Evolutionary conservation across 1,140 invertebrate genomes (phyloP), one percentile per base, ranked within the genome.

Genomic region (Drosophila kohkoa): DNA sequence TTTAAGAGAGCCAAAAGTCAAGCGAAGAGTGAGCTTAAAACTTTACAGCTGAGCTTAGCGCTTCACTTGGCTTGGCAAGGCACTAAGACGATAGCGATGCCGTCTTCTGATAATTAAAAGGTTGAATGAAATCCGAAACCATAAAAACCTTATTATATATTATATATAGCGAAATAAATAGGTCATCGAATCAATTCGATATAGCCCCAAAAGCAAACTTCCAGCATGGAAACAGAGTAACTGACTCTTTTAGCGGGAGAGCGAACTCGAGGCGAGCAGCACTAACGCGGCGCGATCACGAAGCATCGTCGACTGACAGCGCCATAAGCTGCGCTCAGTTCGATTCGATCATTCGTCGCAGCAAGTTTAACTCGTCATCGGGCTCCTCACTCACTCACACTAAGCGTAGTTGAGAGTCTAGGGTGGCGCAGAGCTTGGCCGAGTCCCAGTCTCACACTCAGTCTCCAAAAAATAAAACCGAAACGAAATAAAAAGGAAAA

Each of bases 341-440:
- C 52, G 54, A 35, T 75, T 52, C 32, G 77, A 89, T 89, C 83
- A 65, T 64, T 81, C 80, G 85, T 69, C 73, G 83, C 75, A 83
- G 41, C 70, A 66, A 77, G 83, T 88, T 71, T 32, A 69, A 77
- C 59, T 73, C 51, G 69, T 73, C 55, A 68, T 72, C 51, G 77
- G 81, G 71, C 77, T 65, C 65, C 57, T 59, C 58, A 54, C 64
- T 11, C 35, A 38, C 60, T 59, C 62, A 49, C 64, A 38, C 8
- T 0, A 1, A 57, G 62, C 70, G 79, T 63, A 51, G 55, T 59
- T 16, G 63, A 69, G 65, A 57, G 59, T 76, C 60, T 60, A 76
- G 59, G 79, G 78, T 77, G 78, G 74, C 75, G 69, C 78, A 77
- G 74, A 77, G 73, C 73, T 62, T 68, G 81, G 69, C 70, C 52